phyloP scores from a whole-genome alignment of 1,140 invertebrate genomes.

The Diachasmimorpha longicaudata region DNA sequence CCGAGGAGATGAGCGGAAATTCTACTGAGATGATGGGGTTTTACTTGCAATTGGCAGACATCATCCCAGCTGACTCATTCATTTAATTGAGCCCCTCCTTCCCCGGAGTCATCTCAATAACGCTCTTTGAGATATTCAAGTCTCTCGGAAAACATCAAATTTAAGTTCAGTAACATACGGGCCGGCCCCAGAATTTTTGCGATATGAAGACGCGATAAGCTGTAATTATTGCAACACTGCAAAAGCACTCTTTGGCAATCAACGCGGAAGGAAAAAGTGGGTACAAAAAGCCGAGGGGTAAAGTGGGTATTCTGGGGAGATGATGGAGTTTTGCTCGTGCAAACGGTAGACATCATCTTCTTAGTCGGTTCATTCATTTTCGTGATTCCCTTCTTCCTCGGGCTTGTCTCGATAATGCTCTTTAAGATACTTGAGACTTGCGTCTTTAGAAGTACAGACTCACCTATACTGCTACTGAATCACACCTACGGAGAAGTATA shows the following conservation, averaged over 20 bases:
- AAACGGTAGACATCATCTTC: neutral
- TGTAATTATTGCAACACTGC: constrained; percentile 9
- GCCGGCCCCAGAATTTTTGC: no score
- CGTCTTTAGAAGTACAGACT: neutral
- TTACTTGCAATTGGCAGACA: neutral
- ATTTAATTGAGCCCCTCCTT: neutral
- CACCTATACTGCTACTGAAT: neutral
- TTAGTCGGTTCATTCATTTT: constrained; percentile 2
- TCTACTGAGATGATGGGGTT: neutral
- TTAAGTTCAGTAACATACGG: no score
- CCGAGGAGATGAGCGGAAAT: neutral
- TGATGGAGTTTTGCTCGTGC: neutral
- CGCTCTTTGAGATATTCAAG: neutral
- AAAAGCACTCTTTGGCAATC: neutral
- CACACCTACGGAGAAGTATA: neutral
- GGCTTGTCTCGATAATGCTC: neutral
- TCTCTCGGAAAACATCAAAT: neutral
- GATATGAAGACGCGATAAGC: neutral
- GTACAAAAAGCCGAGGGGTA: neutral
- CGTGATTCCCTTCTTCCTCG: neutral
- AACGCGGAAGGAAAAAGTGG: neutral
- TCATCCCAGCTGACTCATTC: neutral
- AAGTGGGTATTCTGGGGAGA: neutral
- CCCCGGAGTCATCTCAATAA: neutral
- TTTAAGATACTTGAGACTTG: neutral